Evolutionary conservation across 2,888 invertebrate species (phyloP).

Genomic region (Acheta domesticus): DNA sequence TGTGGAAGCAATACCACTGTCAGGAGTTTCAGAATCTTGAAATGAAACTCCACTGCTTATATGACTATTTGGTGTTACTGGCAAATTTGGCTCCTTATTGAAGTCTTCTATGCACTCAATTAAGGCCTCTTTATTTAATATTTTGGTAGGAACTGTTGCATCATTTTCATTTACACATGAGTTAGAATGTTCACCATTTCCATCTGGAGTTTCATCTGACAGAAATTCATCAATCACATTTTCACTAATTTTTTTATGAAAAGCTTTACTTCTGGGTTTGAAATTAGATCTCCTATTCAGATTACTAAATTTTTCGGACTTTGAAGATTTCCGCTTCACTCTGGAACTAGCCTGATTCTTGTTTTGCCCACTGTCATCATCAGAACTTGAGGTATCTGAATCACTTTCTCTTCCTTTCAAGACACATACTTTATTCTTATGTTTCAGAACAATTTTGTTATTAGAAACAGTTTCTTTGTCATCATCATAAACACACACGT

Average conservation of each 20-base stretch:
- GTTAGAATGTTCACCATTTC: background rate
- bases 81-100: background rate
- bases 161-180: background rate
- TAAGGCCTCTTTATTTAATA: conserved; percentile 12
- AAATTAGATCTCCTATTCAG: background rate
- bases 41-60: background rate
- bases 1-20: conserved; percentile 29
- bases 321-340: background rate
- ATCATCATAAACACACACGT: background rate
- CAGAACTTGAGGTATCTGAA: conserved; percentile 24
- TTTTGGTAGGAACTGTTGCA: background rate
- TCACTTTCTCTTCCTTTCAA: background rate
- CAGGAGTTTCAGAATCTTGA: conserved; percentile 27
- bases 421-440: background rate
- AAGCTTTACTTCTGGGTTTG: background rate
- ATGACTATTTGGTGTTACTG: background rate
- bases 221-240: background rate
- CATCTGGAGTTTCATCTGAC: background rate
- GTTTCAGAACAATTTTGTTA: background rate
- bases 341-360: background rate
- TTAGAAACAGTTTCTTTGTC: background rate
- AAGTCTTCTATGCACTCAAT: background rate
- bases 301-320: background rate
- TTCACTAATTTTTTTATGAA: conserved; percentile 11
- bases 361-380: conserved; percentile 23